These are phyloP conservation scores for Montipora sp. DNA, from an alignment of 64 coral and sea anemone genomes.

Conservation along the genomic window DNA sequence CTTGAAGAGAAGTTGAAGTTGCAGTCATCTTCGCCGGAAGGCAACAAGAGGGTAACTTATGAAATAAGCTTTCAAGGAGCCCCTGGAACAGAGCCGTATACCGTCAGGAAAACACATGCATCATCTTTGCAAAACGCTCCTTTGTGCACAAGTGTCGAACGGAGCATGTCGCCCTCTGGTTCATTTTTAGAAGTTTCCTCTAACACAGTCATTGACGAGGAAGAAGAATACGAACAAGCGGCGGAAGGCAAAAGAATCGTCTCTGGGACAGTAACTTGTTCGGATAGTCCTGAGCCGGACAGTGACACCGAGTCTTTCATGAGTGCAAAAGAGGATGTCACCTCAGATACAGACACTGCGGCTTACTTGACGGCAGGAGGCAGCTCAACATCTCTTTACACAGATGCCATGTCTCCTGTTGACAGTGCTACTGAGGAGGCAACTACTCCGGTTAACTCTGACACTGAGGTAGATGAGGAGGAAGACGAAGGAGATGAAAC, in stretches of 20 bases:
- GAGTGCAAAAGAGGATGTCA: slow-evolving; percentile 54
- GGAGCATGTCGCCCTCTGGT: slow-evolving; percentile 23
- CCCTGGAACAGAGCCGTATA: slow-evolving; percentile 10
- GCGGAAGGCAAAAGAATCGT: not conserved
- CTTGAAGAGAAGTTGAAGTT: slow-evolving; percentile 11
- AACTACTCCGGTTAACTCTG: slow-evolving; percentile 60
- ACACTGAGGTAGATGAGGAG: slow-evolving; percentile 56
- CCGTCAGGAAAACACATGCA: slow-evolving; percentile 1
- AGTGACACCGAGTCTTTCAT: slow-evolving; percentile 68
- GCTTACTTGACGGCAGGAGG: slow-evolving; percentile 63
- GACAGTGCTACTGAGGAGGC: slow-evolving; percentile 39
- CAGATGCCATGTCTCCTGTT: not conserved
- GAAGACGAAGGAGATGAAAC: not conserved
- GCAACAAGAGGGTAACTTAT: slow-evolving; percentile 16
- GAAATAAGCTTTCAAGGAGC: slow-evolving; percentile 35
- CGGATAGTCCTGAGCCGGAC: slow-evolving; percentile 36
- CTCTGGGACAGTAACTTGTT: not conserved
- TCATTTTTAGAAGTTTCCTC: slow-evolving; percentile 16
- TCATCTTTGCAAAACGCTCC: not conserved
- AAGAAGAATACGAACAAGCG: slow-evolving; percentile 21
- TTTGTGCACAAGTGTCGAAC: not conserved
- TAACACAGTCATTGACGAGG: slow-evolving; percentile 41
- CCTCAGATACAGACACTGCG: slow-evolving; percentile 63
- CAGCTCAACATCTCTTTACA: slow-evolving; percentile 50
- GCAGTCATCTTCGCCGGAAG: not conserved